These are phyloP conservation scores for Oryzias curvinotus DNA, from an alignment of 2,113 vertebrate species.

Conservation along the genomic window DNA sequence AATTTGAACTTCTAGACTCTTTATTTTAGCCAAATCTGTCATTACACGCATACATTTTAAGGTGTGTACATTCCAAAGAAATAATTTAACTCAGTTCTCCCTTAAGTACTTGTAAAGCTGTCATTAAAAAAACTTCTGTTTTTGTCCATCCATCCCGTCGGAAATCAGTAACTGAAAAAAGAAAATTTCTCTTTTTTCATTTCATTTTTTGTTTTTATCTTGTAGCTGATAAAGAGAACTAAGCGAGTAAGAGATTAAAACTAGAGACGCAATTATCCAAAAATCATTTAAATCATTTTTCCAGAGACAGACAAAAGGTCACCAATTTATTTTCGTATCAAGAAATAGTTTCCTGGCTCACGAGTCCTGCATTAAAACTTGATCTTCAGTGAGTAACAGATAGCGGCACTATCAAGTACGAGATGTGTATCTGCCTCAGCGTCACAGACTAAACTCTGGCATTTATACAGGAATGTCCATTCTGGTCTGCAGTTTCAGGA, in stretches of 20 bases:
- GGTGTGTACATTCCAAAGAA: not conserved
- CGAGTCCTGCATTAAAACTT: slow-evolving; percentile 47
- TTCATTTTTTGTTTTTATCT: no score
- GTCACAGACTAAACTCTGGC: slow-evolving; percentile 58
- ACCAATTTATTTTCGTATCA: no score
- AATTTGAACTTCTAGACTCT: slow-evolving; percentile 47
- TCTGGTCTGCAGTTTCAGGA: slow-evolving; percentile 68
- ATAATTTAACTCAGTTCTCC: not conserved
- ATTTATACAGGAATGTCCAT: slow-evolving; percentile 63
- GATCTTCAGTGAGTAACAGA: slow-evolving; percentile 76
- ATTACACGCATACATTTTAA: slow-evolving; percentile 14
- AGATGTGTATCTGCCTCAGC: slow-evolving; percentile 52
- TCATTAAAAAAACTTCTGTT: no score
- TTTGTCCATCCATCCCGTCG: no score
- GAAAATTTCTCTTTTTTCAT: no score
- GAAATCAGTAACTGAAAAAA: no score
- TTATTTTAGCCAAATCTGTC: slow-evolving; percentile 25
- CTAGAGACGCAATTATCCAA: slow-evolving; percentile 4
- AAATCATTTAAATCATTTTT: slow-evolving; percentile 4
- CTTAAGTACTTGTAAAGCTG: no score
- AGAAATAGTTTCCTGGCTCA: not conserved
- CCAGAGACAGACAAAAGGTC: no score
- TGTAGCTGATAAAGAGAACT: not conserved
- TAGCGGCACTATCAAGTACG: slow-evolving; percentile 62
- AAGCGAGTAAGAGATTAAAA: not conserved